Conservation (phyloP, 2,797 vertebrate species). For the Pseudomugil tenellus region DNA sequence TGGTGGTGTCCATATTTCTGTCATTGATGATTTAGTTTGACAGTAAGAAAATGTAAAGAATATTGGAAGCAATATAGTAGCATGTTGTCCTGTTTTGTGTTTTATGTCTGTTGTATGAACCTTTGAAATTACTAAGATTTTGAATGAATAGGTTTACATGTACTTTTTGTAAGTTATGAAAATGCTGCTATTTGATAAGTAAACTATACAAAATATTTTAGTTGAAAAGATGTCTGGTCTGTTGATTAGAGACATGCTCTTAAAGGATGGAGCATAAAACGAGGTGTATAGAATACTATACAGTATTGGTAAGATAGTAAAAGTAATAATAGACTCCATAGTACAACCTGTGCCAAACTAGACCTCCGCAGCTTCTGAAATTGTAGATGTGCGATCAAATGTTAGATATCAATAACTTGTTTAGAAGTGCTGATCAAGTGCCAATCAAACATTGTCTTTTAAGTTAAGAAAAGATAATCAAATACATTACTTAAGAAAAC, state of each 20-base stretch:
- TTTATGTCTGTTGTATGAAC: slow-evolving; percentile 89
- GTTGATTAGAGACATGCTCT: slow-evolving; percentile 85
- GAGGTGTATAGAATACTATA: slow-evolving; percentile 84
- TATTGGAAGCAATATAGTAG: slow-evolving; percentile 91
- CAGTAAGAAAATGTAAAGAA: slow-evolving; percentile 89
- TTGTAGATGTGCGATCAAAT: slow-evolving; percentile 87
- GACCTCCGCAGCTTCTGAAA: slow-evolving; percentile 87
- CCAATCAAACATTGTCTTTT: slow-evolving; percentile 87
- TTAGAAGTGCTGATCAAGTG: slow-evolving; percentile 89
- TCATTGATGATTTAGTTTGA: slow-evolving; percentile 87
- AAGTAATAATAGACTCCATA: slow-evolving; percentile 86
- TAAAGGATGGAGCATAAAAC: slow-evolving; percentile 78
- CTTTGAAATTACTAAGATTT: slow-evolving; percentile 89
- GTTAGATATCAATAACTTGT: slow-evolving; percentile 86
- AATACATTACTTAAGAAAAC: slow-evolving; percentile 82
- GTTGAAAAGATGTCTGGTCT: slow-evolving; percentile 87
- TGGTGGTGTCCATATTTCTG: slow-evolving; percentile 88
- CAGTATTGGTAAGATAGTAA: slow-evolving; percentile 85
- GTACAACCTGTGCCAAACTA: slow-evolving; percentile 86
- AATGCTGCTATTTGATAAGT: slow-evolving; percentile 91
- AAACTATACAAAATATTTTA: slow-evolving; percentile 89
- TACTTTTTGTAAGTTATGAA: slow-evolving; percentile 89
- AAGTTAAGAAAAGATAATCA: slow-evolving; percentile 87
- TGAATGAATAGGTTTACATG: slow-evolving; percentile 91
- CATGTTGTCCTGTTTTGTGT: slow-evolving; percentile 90